phyloP scores from a whole-genome alignment of 2,113 vertebrate species.

The Herpetotheres cachinnans region DNA sequence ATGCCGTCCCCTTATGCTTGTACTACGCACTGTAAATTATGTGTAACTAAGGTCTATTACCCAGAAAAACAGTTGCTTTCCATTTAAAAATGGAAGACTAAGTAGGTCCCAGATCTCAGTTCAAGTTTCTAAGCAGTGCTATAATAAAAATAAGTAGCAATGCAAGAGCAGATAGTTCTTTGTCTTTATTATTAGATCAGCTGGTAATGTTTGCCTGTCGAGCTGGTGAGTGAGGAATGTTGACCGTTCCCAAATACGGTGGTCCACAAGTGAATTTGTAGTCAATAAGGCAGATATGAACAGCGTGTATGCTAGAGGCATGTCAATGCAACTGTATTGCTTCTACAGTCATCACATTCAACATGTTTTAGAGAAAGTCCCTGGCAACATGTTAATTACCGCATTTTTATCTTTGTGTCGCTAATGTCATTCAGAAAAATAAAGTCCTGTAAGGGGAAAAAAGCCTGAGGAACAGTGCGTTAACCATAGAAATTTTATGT shows the following conservation, averaged over 20 bases:
- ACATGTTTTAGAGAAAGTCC: background rate
- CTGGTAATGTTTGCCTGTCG: background rate
- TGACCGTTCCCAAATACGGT: background rate
- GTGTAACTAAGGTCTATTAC: fast-evolving
- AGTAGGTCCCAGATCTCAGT: background rate
- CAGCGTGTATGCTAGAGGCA: background rate
- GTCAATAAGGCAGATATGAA: background rate
- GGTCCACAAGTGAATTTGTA: fast-evolving
- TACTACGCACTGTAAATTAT: fast-evolving
- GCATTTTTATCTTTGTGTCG: background rate
- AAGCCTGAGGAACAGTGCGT: background rate
- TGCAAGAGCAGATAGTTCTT: background rate
- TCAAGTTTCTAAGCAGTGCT: background rate
- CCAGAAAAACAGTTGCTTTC: background rate
- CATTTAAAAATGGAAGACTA: fast-evolving
- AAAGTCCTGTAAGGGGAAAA: background rate
- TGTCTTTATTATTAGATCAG: fast-evolving
- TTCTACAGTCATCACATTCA: background rate
- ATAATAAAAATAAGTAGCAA: background rate
- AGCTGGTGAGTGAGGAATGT: too few species aligned
- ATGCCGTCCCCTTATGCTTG: fast-evolving
- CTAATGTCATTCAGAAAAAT: background rate
- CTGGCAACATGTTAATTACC: background rate
- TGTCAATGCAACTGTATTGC: background rate
- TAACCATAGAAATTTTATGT: background rate